Evolutionary conservation across 2,888 invertebrate species (phyloP).

Genomic region (Scelioninae gen. 2): DNA sequence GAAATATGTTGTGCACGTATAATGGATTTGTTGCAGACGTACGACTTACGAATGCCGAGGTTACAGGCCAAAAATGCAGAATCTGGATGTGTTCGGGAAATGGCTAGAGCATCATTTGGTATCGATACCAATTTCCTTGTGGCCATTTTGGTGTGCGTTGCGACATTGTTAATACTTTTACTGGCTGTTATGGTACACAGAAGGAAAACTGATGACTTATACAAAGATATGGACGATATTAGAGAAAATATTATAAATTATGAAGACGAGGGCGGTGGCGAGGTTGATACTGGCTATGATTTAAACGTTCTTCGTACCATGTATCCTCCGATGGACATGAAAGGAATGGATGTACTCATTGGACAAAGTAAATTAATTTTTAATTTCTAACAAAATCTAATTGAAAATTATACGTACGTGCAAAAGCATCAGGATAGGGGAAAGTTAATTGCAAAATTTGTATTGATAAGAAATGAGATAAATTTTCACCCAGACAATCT

Average conservation of each 20-base stretch:
- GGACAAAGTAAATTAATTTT: slow-evolving; percentile 49
- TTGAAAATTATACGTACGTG: too few relatives aligned
- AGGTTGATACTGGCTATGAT: slow-evolving; percentile 96
- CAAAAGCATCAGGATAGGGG: too few relatives aligned
- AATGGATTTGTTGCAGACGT: slow-evolving; percentile 85
- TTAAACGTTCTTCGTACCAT: slow-evolving; percentile 85
- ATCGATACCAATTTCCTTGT: slow-evolving; percentile 92
- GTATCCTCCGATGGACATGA: slow-evolving; percentile 79
- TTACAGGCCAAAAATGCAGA: slow-evolving; percentile 83
- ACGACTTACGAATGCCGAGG: slow-evolving; percentile 91
- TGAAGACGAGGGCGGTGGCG: slow-evolving; percentile 98
- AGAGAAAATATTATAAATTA: slow-evolving; percentile 98
- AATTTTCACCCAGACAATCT: too few relatives aligned
- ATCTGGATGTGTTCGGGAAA: slow-evolving; percentile 84
- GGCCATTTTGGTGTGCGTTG: slow-evolving; percentile 91
- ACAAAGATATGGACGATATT: slow-evolving; percentile 95
- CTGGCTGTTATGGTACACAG: slow-evolving; percentile 94
- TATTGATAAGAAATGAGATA: too few relatives aligned
- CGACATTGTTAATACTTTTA: slow-evolving; percentile 88
- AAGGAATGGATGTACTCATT: slow-evolving; percentile 65
- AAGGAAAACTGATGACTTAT: slow-evolving; percentile 88
- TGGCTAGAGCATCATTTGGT: slow-evolving; percentile 87
- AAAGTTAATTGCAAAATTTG: too few relatives aligned
- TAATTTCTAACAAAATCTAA: too few relatives aligned
- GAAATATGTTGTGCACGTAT: too few relatives aligned